Conservation (phyloP, 2,797 vertebrate species). For the Eulemur mongoz region DNA sequence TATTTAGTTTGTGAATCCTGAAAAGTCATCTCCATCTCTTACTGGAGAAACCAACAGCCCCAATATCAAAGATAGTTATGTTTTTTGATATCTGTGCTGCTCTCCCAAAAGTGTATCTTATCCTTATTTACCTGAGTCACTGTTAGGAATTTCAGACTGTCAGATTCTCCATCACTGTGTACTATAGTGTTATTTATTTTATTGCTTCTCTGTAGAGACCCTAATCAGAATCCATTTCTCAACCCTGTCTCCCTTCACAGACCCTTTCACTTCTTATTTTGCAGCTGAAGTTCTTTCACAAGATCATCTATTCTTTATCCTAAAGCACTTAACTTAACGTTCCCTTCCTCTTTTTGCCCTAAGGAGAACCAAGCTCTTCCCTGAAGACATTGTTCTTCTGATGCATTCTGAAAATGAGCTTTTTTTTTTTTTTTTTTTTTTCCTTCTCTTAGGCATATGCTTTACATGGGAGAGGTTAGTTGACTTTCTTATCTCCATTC, state of each 20-base stretch:
- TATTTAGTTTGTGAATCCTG: neutral
- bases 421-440: neutral
- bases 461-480: neutral
- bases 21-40: neutral
- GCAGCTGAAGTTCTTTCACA: neutral
- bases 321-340: neutral
- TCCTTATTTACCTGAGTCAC: neutral
- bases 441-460: neutral
- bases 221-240: neutral
- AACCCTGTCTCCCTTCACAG: neutral
- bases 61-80: neutral
- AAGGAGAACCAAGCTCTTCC: neutral
- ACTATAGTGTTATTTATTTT: neutral
- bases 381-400: neutral
- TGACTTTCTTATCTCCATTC: neutral
- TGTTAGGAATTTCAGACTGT: accelerated
- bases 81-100: neutral
- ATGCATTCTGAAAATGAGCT: neutral
- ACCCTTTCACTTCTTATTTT: neutral
- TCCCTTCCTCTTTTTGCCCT: neutral
- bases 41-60: neutral
- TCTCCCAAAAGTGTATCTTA: neutral
- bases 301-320: neutral
- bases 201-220: neutral
- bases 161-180: neutral